Evolutionary conservation across 2,888 invertebrate genomes (phyloP).

Genomic region (Drosophila subquinaria): DNA sequence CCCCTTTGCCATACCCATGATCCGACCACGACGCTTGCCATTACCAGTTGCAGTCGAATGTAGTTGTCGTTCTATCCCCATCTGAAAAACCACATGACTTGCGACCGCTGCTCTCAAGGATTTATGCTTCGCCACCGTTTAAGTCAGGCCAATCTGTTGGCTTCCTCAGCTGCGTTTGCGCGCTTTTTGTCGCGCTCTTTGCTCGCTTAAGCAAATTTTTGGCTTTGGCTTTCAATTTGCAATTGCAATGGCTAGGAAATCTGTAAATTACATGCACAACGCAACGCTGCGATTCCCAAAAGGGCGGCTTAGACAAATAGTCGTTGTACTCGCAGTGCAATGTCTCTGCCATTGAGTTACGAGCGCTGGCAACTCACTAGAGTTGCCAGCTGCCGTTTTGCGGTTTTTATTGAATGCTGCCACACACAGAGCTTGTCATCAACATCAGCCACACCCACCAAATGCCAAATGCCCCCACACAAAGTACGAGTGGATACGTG

Average conservation of each 20-base stretch:
- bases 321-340: constrained; percentile 19
- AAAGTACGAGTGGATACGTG: constrained; percentile 8
- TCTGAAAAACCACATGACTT: constrained; percentile 63
- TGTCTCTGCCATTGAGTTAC: constrained; percentile 32
- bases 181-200: constrained; percentile 44
- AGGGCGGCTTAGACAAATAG: constrained; percentile 35
- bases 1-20: not conserved
- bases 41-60: constrained; percentile 2
- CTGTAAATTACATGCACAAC: constrained; percentile 51
- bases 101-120: constrained; percentile 65
- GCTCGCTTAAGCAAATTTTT: constrained; percentile 46
- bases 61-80: constrained; percentile 14
- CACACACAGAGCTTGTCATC: constrained; percentile 19
- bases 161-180: constrained; percentile 36
- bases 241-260: constrained; percentile 51
- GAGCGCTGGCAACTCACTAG: constrained; percentile 5
- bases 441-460: constrained; percentile 22
- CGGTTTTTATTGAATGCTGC: constrained; percentile 42
- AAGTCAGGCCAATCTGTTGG: constrained; percentile 70
- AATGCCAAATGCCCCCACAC: constrained; percentile 17
- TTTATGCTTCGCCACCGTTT: constrained; percentile 70
- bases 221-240: constrained; percentile 67
- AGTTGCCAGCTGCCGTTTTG: constrained; percentile 27
- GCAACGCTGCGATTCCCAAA: constrained; percentile 14
- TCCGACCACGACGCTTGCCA: not conserved